Base-by-base conservation (phyloP, 1,140 invertebrate species). In the Bombus impatiens region DNA sequence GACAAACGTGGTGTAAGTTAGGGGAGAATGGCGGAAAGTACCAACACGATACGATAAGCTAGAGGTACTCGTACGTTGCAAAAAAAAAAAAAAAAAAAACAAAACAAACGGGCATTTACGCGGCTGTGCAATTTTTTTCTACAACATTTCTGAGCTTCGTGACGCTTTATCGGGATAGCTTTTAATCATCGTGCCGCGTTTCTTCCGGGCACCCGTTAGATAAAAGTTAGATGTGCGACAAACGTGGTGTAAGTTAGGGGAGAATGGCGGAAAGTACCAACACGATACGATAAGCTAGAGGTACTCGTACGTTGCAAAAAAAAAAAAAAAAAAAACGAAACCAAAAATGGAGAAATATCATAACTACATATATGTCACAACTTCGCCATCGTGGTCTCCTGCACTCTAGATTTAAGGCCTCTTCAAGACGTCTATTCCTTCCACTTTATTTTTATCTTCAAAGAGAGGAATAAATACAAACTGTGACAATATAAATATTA, bases 131-230 rank as follows among this genome's bases (percentile, higher is more conserved):
- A 22, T 9, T 57, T 76, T 62, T 62, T 68, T 13, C 25, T 9
- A n/a, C 15, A 40, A 68, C 28, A 28, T 40, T 18, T n/a, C 62
- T 32, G 12, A 42, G 18, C 10, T 62, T 77, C 32, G 35, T 18
- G 25, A 40, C 42, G 65, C 25, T 44, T 78, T 84, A 84, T 84
- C 82, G n/a, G 22, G 35, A 28, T 3, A 40, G 67, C 67, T 68
- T 71, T 84, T 84, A 78, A 84, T 79, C 77, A 72, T 84, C 53
- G 65, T 5, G 13, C 22, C 65, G n/a, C 32, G 53, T 72, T 79
- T 47, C 25, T 79, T 79, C 77, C 40, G 67, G 83, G 62, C 77
- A 80, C 65, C 76, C 76, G 67, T 79, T 84, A 72, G 76, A 84
- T 72, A 79, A 62, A 71, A 44, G 40, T 13, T 22, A 72, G 76